A percentile compares a stretch with the other conserved stretches of the same genome.
Conservation (phyloP, 2,797 vertebrate species). For the Myiothlypis chrysogaster region DNA sequence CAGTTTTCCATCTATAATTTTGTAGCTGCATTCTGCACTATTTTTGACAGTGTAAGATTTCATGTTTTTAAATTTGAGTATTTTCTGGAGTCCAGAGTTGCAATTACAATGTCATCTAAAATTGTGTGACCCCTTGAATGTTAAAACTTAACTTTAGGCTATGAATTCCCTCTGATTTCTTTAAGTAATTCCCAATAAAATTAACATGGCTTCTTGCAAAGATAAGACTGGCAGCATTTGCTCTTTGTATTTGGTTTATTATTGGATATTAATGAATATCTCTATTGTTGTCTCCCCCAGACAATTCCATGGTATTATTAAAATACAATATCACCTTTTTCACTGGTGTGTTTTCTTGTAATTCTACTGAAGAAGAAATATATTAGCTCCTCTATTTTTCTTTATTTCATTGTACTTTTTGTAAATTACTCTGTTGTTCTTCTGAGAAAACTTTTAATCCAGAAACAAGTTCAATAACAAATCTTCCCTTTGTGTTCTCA, state of each 20-base stretch:
- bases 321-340: not conserved
- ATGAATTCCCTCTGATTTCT: not conserved
- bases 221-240: not conserved
- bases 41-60: not conserved
- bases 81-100: not conserved
- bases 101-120: not conserved
- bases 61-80: not conserved
- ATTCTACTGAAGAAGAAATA: not conserved
- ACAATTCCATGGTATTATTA: not conserved
- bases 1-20: not conserved
- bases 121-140: not conserved
- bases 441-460: not conserved
- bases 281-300: not conserved
- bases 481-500: not conserved
- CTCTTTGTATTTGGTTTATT: not conserved
- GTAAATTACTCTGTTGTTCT: not conserved
- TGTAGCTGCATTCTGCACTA: not conserved
- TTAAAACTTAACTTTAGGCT: not conserved
- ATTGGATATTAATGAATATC: not conserved
- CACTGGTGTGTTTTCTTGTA: not conserved
- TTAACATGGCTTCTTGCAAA: not conserved
- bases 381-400: not conserved
- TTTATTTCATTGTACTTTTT: not conserved
- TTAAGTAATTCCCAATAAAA: not conserved
- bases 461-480: not conserved